A percentile compares a stretch with the other conserved stretches of the same genome.
Evolutionary conservation across 1,140 invertebrate species (phyloP).

Genomic region (Ladona fulva): DNA sequence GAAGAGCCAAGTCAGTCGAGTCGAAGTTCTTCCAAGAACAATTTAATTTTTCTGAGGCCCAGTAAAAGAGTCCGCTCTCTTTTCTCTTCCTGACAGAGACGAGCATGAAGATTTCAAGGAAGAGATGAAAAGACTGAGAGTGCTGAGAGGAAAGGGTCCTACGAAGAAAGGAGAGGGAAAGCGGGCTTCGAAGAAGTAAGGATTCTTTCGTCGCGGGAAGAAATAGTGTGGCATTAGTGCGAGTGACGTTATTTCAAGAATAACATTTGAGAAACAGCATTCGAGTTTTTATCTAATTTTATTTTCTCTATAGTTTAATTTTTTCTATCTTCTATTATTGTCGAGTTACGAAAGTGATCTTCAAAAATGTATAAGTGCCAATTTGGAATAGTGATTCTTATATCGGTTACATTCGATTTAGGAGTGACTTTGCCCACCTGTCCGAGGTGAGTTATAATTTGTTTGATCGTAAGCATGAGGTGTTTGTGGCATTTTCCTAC

Average conservation of each 20-base stretch:
- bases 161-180: conserved; percentile 47
- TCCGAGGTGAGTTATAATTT: background rate
- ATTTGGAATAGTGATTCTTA: background rate
- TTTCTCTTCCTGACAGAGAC: conserved; percentile 45
- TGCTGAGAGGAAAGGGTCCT: conserved; percentile 63
- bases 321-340: background rate
- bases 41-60: too few species aligned
- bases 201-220: conserved; percentile 35
- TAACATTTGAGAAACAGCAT: conserved; percentile 21
- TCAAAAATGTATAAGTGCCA: background rate
- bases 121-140: conserved; percentile 69
- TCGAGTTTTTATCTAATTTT: background rate
- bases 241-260: conserved; percentile 65
- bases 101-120: conserved; percentile 89
- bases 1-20: too few species aligned
- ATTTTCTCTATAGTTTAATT: background rate
- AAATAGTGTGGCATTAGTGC: conserved; percentile 69
- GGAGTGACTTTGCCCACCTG: background rate
- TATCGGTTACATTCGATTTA: background rate
- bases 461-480: too few species aligned
- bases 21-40: too few species aligned
- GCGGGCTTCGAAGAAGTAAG: conserved; percentile 25
- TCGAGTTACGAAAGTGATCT: background rate
- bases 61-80: too few species aligned
- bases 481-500: too few species aligned